Evolutionary conservation across 2,113 vertebrate species (phyloP), one percentile per base, ranked within the genome.

Genomic region (Pseudorhombus dupliciocellatus): DNA sequence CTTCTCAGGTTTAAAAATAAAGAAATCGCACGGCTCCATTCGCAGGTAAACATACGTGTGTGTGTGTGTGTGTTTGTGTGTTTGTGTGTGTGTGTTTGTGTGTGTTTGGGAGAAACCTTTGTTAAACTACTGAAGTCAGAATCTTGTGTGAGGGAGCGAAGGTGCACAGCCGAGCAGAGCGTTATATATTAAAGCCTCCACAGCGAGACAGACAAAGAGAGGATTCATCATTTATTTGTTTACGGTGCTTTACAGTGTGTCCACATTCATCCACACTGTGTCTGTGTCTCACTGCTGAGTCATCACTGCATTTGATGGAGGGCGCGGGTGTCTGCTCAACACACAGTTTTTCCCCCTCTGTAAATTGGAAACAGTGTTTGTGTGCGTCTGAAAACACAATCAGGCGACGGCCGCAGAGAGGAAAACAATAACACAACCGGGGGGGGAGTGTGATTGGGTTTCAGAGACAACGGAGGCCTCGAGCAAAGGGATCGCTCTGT

Each of bases 291-390:
- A 30, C 24, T 63, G 44, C n/a, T n/a, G 20, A 40, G 52, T 55
- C 70, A 52, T 62, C 20, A 6, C 40, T 26, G 22, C 5, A 4
- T 66, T 40, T 70, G 52, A 70, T 56, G 11, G 30, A 66, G 56
- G 46, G 4, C 66, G n/a, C 15, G 1, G 20, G 4, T n/a, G 37
- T 66, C 30, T 61, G 34, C 51, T 51, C 16, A 2, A 46, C 42
- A 46, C 42, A 18, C 1, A 46, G 42, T 18, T 46, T 18, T 46
- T 46, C 42, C 25, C 30, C 18, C n/a, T 61, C 40, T 14, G 16
- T 65, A 54, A 76, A 71, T 69, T 59, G 54, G 37, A 63, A 42
- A 60, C 20, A 70, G 51, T 55, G 21, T 42, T 46, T 37, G 24
- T 31, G 4, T 59, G 55, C 42, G 15, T 73, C 30, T 58, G 1